These are phyloP conservation scores for Dromaius novaehollandiae DNA, from an alignment of 2,113 vertebrate genomes.

Conservation along the genomic window DNA sequence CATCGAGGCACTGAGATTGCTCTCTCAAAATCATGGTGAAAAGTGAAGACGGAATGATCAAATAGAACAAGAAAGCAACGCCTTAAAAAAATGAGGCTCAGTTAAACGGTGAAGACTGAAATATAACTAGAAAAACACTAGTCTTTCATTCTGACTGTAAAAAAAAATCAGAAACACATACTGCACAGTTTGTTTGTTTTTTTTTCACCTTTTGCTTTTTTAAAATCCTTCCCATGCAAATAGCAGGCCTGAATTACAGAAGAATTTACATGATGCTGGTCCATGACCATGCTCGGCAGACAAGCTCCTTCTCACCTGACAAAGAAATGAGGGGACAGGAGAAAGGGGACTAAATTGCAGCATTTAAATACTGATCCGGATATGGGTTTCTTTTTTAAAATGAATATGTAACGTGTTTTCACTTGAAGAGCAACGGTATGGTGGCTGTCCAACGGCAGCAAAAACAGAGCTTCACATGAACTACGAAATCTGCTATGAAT, in stretches of 20 bases:
- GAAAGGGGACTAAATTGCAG: not conserved
- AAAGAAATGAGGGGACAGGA: not conserved
- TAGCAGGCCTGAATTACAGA: not conserved
- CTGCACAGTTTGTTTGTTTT: not conserved
- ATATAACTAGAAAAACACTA: not conserved
- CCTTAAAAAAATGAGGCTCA: not conserved
- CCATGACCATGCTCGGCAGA: not conserved
- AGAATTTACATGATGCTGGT: not conserved
- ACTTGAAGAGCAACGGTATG: not conserved
- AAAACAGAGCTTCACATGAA: not conserved
- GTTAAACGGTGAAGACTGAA: not conserved
- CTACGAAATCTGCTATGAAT: not conserved
- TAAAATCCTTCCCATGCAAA: not conserved
- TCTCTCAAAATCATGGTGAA: not conserved
- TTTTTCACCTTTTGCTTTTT: not conserved
- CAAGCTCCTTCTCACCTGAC: not conserved
- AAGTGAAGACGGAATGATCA: not conserved
- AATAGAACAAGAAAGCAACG: fast-evolving
- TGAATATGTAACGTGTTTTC: not conserved
- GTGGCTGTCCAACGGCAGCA: not conserved
- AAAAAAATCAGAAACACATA: not conserved
- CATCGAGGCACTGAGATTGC: not conserved
- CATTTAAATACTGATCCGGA: not conserved
- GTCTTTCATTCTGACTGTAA: not conserved
- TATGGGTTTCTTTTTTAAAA: not conserved